phyloP scores from a whole-genome alignment of 2,888 invertebrate species.

The Ptychoptera albimana region DNA sequence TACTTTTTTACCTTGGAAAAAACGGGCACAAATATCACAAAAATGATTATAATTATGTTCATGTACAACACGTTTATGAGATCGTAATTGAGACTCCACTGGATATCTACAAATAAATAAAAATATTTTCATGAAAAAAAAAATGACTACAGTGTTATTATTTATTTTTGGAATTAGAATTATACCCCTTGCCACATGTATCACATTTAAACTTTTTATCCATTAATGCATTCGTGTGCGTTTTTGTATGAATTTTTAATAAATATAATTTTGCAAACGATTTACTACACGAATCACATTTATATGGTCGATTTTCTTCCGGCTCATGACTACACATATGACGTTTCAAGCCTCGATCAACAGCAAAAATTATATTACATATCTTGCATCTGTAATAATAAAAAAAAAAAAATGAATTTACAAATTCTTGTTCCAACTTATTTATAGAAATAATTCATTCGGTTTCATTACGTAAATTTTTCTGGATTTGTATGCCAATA shows the following conservation, averaged over 20 bases:
- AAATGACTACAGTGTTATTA: neutral
- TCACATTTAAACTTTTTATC: conserved; percentile 17
- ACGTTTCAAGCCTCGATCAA: conserved; percentile 11
- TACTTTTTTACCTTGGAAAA: conserved; percentile 23
- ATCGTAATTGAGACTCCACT: conserved; percentile 18
- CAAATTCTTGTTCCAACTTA: no score
- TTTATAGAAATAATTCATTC: neutral
- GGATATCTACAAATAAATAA: conserved; percentile 17
- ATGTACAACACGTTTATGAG: conserved; percentile 18
- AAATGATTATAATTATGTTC: conserved; percentile 1
- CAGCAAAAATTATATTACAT: conserved; percentile 11
- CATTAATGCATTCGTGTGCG: conserved; percentile 11
- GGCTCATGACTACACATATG: conserved; percentile 13
- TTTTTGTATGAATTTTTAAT: conserved; percentile 14
- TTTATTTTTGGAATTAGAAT: no score
- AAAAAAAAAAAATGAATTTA: neutral
- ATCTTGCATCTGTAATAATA: conserved; percentile 7
- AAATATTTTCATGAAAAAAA: neutral
- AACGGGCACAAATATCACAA: conserved; percentile 25
- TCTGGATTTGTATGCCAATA: conserved; percentile 14
- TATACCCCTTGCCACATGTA: conserved; percentile 20
- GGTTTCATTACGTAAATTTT: conserved; percentile 10
- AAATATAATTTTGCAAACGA: conserved; percentile 14
- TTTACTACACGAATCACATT: conserved; percentile 14
- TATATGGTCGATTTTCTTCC: conserved; percentile 9